Evolutionary conservation across 2,113 vertebrate genomes (phyloP), one percentile per base, ranked within the genome.

Genomic region (Callopanchax toddi): DNA sequence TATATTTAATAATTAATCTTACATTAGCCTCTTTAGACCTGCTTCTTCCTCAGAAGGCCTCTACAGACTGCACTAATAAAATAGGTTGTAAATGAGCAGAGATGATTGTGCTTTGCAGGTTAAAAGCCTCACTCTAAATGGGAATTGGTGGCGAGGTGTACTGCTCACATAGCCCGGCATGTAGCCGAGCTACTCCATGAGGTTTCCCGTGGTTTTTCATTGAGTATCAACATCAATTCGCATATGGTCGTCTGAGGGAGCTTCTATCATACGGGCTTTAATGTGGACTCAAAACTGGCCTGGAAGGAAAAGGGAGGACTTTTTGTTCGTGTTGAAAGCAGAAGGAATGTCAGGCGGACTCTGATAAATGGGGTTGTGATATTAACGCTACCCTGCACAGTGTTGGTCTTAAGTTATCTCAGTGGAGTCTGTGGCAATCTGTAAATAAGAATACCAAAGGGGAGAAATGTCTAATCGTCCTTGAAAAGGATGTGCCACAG

Each of bases 401-500:
- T 64, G 54, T 54, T 51, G 42, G 63, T 82, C 51, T 61, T 22
- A 66, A 69, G 48, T 63, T 20, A 15, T 79, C 67, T 81, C 72
- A n/a, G 67, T n/a, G 22, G 54, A 68, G 61, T 71, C 58, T n/a
- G 60, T 60, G 68, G 73, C 55, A 63, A 58, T 71, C 81, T 80
- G 81, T 87, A 87, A 87, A 88, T 83, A 87, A 81, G 77, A 59
- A 78, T 64, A 84, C 78, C 52, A 74, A 79, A 81, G 76, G 77
- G 68, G 70, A 61, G 51, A 79, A 74, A 85, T 78, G 81, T 83
- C 77, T 89, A 88, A 89, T 89, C 71, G 79, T 79, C 89, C 88
- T 86, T 91, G 83, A 87, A 89, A 86, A 86, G 74, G 84, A 80
- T 83, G 82, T 85, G 81, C 82, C 78, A 79, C 79, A 36, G 60